Base-by-base conservation (phyloP, 2,888 invertebrate species). In the Rambutsinella grinnellia region DNA sequence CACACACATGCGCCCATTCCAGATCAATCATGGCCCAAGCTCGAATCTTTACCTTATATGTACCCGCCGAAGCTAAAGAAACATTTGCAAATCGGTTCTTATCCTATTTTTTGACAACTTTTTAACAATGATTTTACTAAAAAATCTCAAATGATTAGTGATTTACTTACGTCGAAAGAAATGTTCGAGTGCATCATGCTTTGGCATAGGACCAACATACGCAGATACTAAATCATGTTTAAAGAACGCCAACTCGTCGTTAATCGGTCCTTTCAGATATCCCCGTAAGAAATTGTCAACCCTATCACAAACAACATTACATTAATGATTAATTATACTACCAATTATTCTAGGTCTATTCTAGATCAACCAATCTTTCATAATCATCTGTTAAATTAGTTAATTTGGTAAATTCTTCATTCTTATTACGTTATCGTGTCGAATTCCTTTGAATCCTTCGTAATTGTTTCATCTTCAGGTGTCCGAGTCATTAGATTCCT, bases 11-110 rank as follows among this genome's bases (percentile, higher is more conserved):
- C 2, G 6, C 24, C 5, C 19, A 67, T 28, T 23, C 47, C 2
- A 19, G 17, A 15, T 67, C 74, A 56, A 67, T 61, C 74, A 74
- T 61, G 17, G 67, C 74, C 74, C 74, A 74, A 1, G 49, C 21
- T 21, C 74, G 54, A 6, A 67, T 21, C 5, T 13, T 36, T 8
- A 36, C 13, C 13, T 8, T 36, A 36, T 36, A 36, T 36, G 5
- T 13, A 13, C 6, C 5, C 36, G 5, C 36, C 13, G 36, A 36
- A 5, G 36, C 36, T 36, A 13, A 36, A 36, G 13, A 36, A 36
- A 8, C 36, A 36, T 36, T 36, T 36, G 13, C 36, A 36, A 36
- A 36, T 36, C 36, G 36, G 36, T 36, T 8, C 36, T 17, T 49
- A 49, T 13, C n/a, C n/a, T n/a, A n/a, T n/a, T n/a, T n/a, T n/a